Conservation (phyloP, 1,140 invertebrate genomes). For the Gryon sp. region DNA sequence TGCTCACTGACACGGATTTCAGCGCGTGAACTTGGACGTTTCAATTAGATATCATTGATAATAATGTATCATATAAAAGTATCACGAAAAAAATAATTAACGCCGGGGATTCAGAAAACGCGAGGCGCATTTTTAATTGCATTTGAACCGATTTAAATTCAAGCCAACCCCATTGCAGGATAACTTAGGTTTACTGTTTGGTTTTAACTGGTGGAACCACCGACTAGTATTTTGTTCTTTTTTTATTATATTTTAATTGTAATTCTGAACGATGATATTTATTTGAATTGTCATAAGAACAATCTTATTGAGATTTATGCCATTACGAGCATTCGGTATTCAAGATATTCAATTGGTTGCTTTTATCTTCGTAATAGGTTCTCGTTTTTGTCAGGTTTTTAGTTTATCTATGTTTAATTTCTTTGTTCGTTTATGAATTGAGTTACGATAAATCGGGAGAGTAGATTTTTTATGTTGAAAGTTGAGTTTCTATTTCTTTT, state of each 20-base stretch:
- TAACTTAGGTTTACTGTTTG: conserved; percentile 11
- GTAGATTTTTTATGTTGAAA: conserved; percentile 10
- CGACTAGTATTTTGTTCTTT: neutral
- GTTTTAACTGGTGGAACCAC: neutral
- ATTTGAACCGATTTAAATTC: conserved; percentile 45
- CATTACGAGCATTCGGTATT: no score
- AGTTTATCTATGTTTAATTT: neutral
- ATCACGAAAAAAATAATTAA: neutral
- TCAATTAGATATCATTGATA: conserved; percentile 2
- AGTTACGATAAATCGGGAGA: neutral
- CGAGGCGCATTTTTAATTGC: conserved; percentile 10
- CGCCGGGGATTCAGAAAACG: neutral
- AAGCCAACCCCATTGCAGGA: conserved; percentile 20
- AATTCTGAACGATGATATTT: neutral
- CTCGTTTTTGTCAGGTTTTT: neutral
- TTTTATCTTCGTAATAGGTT: neutral
- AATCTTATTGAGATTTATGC: conserved; percentile 32
- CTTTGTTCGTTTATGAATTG: neutral
- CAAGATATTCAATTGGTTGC: no score
- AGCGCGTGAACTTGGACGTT: neutral
- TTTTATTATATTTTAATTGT: neutral
- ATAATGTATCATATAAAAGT: no score
- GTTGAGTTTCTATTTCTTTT: conserved; percentile 2
- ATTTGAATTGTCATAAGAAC: conserved; percentile 14
- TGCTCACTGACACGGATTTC: no score